phyloP scores from a whole-genome alignment of 2,113 vertebrate genomes.

The Grammomys surdaster region DNA sequence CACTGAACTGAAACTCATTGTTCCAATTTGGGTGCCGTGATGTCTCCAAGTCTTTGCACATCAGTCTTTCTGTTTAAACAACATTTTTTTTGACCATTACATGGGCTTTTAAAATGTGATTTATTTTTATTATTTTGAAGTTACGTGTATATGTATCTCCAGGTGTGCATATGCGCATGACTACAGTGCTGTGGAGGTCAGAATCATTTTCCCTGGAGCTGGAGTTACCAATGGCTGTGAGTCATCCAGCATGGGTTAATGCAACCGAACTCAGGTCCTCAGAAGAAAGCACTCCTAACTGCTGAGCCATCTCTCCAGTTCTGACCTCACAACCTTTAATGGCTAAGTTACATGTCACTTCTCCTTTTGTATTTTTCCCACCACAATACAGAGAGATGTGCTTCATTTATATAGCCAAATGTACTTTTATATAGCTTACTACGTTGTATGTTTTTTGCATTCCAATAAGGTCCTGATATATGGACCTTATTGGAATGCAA shows the following conservation, averaged over 20 bases:
- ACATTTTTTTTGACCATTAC: not conserved
- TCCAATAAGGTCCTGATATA: not conserved
- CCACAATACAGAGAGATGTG: not conserved
- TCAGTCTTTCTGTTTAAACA: too few relatives aligned
- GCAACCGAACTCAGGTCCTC: not conserved
- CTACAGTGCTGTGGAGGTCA: not conserved
- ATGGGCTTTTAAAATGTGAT: not conserved
- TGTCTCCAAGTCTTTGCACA: not conserved
- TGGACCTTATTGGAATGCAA: too few relatives aligned
- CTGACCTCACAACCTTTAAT: not conserved
- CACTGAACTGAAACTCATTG: too few relatives aligned
- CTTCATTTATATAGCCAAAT: not conserved
- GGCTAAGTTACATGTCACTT: too few relatives aligned
- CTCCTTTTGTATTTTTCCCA: not conserved
- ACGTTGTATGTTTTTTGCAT: not conserved
- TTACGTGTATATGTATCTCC: not conserved
- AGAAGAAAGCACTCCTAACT: not conserved
- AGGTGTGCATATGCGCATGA: not conserved
- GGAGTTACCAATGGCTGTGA: not conserved
- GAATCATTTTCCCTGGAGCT: not conserved
- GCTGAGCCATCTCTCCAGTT: not conserved
- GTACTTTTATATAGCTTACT: not conserved
- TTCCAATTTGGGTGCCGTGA: accelerated
- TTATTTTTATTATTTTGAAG: not conserved
- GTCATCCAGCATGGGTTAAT: too few relatives aligned